Percentiles rank a stretch among this genome's conserved stretches.
These are phyloP conservation scores for Leptobrachium ailaonicum DNA, from an alignment of 2,113 vertebrate genomes.

Conservation along the genomic window DNA sequence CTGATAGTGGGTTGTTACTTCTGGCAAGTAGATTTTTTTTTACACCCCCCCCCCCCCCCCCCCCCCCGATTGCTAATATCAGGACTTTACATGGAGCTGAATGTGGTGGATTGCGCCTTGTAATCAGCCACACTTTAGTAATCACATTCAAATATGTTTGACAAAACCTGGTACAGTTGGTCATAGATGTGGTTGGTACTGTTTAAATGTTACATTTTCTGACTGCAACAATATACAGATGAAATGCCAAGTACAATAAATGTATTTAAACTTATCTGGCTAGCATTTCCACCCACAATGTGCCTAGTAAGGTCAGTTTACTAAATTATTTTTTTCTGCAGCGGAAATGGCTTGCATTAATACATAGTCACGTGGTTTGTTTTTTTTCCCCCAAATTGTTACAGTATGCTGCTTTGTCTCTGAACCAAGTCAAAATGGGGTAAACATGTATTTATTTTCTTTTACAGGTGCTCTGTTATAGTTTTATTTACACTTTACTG, in stretches of 20 bases:
- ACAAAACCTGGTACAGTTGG: slow-evolving; percentile 25
- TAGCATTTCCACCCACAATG: neutral
- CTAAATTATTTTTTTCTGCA: neutral
- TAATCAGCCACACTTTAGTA: neutral
- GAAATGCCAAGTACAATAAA: slow-evolving; percentile 60
- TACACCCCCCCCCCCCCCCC: no score
- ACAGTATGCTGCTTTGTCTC: no score
- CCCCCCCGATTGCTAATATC: no score
- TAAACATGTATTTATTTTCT: no score
- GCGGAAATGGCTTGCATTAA: no score
- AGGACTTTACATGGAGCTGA: no score
- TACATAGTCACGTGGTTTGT: no score
- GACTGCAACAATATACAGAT: slow-evolving; percentile 20
- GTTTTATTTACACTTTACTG: no score
- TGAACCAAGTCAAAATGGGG: no score
- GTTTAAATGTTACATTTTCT: slow-evolving; percentile 10
- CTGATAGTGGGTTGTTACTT: neutral
- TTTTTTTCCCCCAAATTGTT: no score
- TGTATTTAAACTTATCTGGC: slow-evolving; percentile 24
- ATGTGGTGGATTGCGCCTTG: neutral
- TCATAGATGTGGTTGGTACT: slow-evolving; percentile 14
- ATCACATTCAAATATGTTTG: slow-evolving; percentile 3
- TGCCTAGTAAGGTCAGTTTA: neutral
- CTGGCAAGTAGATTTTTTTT: neutral
- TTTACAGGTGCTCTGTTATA: no score